Evolutionary conservation across 2,113 vertebrate genomes (phyloP).

Genomic region (Ahaetulla prasina): DNA sequence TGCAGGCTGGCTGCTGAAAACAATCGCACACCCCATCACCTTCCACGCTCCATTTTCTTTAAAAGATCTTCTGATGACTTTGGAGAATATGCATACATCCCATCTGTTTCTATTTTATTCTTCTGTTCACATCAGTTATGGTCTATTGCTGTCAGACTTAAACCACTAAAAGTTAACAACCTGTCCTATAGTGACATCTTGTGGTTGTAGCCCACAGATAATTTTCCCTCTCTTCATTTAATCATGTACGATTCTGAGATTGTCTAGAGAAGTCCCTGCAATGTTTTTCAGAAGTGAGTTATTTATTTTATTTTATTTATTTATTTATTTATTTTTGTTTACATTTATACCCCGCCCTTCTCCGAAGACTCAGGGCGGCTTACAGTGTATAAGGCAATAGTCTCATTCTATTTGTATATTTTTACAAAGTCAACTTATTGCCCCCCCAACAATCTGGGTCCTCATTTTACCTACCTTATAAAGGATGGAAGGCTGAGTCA

Average conservation of each 20-base stretch:
- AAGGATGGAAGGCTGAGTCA: too few species aligned
- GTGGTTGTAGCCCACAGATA: constrained; percentile 47
- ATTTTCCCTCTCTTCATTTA: not conserved
- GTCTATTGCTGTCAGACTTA: not conserved
- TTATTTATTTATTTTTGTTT: too few species aligned
- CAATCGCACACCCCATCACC: not conserved
- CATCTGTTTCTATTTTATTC: not conserved
- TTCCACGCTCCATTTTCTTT: not conserved
- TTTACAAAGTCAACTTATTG: too few species aligned
- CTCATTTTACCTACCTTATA: too few species aligned
- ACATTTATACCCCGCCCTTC: too few species aligned
- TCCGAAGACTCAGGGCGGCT: too few species aligned
- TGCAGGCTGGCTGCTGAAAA: not conserved
- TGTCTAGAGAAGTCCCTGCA: not conserved
- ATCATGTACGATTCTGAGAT: not conserved
- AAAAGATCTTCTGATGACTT: not conserved
- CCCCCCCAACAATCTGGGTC: too few species aligned
- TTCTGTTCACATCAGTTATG: not conserved
- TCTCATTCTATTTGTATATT: too few species aligned
- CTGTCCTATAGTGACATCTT: constrained; percentile 66
- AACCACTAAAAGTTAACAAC: not conserved
- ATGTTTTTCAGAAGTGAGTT: not conserved
- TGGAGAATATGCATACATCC: not conserved
- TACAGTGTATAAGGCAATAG: too few species aligned
- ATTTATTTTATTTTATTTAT: too few species aligned